Percentiles rank a stretch among this genome's conserved stretches.
Evolutionary conservation across 2,113 vertebrate genomes (phyloP).

Genomic region (Uria lomvia): DNA sequence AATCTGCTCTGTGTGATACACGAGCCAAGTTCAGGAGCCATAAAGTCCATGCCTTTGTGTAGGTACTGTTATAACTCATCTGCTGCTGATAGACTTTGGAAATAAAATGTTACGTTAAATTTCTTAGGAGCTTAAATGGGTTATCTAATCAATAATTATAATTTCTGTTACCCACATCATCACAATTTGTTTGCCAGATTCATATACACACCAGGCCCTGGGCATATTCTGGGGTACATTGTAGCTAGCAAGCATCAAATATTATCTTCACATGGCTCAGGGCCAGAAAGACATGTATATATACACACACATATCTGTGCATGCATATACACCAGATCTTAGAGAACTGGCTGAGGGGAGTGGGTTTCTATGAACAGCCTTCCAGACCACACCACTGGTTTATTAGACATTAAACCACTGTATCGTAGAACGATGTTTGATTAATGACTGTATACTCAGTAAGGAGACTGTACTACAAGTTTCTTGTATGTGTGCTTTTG

Average conservation of each 20-base stretch:
- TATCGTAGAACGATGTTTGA: accelerated
- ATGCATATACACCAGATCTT: accelerated
- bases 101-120: background rate
- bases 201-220: background rate
- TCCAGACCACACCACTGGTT: background rate
- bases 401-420: background rate
- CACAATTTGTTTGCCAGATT: background rate
- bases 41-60: accelerated
- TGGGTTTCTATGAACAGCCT: background rate
- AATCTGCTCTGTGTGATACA: background rate
- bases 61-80: background rate
- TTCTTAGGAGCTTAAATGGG: background rate
- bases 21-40: background rate
- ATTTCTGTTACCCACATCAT: background rate
- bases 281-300: background rate
- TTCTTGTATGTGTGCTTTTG: background rate
- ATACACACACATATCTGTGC: background rate
- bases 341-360: background rate
- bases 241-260: background rate
- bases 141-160: background rate
- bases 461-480: background rate
- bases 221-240: background rate
- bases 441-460: background rate
- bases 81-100: background rate
- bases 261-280: background rate